Evolutionary conservation across 2,888 invertebrate genomes (phyloP).

Genomic region (Beris chalybata): DNA sequence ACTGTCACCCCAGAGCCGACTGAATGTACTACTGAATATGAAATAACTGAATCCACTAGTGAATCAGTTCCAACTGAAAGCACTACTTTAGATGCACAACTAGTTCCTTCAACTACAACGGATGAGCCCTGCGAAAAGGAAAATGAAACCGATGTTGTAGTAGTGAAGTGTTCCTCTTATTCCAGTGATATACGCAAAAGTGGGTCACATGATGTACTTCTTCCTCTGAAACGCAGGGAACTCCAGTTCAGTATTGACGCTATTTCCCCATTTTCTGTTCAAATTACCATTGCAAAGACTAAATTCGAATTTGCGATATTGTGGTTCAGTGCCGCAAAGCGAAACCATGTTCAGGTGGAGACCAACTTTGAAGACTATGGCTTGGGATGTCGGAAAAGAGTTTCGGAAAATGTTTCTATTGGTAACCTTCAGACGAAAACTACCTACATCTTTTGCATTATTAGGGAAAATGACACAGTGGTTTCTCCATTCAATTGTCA

Average conservation of each 20-base stretch:
- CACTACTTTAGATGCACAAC: slow-evolving; percentile 37
- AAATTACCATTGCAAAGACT: not conserved
- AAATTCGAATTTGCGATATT: not conserved
- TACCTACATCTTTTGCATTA: not conserved
- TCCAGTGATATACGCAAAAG: not conserved
- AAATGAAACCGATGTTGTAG: not conserved
- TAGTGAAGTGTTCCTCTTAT: not conserved
- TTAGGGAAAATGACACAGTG: not conserved
- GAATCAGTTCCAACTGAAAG: not conserved
- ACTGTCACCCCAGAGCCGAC: slow-evolving; percentile 38
- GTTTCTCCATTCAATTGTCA: slow-evolving; percentile 43
- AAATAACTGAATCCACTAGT: slow-evolving; percentile 19
- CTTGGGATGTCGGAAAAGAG: not conserved
- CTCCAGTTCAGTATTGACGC: not conserved
- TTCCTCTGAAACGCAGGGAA: not conserved
- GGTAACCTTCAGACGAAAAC: not conserved
- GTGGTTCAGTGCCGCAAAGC: not conserved
- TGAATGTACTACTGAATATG: slow-evolving; percentile 6
- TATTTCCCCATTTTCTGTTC: not conserved
- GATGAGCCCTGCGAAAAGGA: not conserved
- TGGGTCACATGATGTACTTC: not conserved
- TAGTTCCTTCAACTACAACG: slow-evolving; percentile 43
- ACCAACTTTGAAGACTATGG: not conserved
- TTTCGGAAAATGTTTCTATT: not conserved
- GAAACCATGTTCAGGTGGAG: not conserved